A percentile compares a stretch with the other conserved stretches of the same genome.
These are phyloP conservation scores for Dexiosoma caninum DNA, from an alignment of 2,888 invertebrate species.

Conservation along the genomic window DNA sequence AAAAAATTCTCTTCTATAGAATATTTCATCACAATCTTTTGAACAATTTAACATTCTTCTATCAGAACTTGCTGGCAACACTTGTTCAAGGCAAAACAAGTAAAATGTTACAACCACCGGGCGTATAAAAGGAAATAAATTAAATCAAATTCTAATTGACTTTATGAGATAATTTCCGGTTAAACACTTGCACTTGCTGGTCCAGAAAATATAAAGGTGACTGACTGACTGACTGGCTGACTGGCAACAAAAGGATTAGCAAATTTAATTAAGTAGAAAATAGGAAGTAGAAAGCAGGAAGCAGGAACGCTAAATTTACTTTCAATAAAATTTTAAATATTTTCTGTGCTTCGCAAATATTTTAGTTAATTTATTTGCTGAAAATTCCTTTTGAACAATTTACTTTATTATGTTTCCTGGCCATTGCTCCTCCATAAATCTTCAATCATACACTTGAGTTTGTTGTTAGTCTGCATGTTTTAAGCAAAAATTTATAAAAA, in stretches of 20 bases:
- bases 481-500: not conserved
- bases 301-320: too few species aligned
- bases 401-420: conserved; percentile 30
- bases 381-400: not conserved
- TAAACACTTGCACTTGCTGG: conserved; percentile 42
- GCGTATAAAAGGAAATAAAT: conserved; percentile 48
- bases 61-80: too few species aligned
- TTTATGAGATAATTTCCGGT: conserved; percentile 59
- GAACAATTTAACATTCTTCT: too few species aligned
- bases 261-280: not conserved
- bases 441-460: conserved; percentile 61
- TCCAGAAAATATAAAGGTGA: not conserved
- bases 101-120: not conserved
- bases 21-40: too few species aligned
- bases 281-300: too few species aligned
- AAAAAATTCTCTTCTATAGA: too few species aligned
- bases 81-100: not conserved
- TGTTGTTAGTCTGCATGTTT: conserved; percentile 57
- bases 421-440: conserved; percentile 57
- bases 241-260: not conserved
- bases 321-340: not conserved
- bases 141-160: conserved; percentile 50
- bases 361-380: not conserved
- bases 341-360: not conserved
- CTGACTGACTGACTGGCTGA: too few species aligned